Conservation (phyloP, 2,113 vertebrate genomes). For the Paradoxurus hermaphroditus region DNA sequence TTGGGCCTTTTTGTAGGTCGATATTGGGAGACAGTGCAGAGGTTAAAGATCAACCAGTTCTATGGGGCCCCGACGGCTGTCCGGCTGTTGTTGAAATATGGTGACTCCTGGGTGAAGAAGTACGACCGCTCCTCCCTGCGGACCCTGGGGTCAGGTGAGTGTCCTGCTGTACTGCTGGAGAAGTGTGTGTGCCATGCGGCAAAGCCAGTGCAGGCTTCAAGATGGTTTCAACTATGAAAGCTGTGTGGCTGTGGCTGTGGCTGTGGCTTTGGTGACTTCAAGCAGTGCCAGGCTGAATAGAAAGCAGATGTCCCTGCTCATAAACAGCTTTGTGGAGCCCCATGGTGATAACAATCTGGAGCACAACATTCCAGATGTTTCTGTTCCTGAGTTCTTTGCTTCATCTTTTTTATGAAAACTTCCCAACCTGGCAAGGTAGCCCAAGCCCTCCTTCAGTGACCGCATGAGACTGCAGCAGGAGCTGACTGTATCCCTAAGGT, state of each 20-base stretch:
- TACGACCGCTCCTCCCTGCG: constrained; percentile 93
- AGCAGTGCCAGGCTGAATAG: neutral
- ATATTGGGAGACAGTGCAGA: constrained; percentile 94
- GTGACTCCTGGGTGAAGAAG: constrained; percentile 92
- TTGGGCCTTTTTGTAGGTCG: constrained; percentile 83
- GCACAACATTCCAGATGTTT: neutral
- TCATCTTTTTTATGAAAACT: neutral
- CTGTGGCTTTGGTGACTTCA: neutral
- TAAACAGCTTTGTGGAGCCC: neutral
- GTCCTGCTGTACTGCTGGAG: neutral
- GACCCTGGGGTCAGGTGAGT: constrained; percentile 91
- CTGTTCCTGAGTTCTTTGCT: neutral
- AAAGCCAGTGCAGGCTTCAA: neutral
- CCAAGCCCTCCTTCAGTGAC: neutral
- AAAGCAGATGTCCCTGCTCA: neutral
- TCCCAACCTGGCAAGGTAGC: neutral
- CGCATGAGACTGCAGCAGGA: neutral
- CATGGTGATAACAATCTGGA: neutral
- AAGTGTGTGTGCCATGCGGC: too few species aligned
- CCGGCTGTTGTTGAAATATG: constrained; percentile 90
- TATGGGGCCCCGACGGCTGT: constrained; percentile 93
- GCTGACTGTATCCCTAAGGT: too few species aligned
- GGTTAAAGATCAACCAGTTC: constrained; percentile 92
- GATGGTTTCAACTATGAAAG: neutral
- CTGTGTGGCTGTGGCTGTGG: accelerated